These are phyloP conservation scores for Oscheius sp. DNA, from an alignment of 1,140 invertebrate genomes.

Conservation along the genomic window DNA sequence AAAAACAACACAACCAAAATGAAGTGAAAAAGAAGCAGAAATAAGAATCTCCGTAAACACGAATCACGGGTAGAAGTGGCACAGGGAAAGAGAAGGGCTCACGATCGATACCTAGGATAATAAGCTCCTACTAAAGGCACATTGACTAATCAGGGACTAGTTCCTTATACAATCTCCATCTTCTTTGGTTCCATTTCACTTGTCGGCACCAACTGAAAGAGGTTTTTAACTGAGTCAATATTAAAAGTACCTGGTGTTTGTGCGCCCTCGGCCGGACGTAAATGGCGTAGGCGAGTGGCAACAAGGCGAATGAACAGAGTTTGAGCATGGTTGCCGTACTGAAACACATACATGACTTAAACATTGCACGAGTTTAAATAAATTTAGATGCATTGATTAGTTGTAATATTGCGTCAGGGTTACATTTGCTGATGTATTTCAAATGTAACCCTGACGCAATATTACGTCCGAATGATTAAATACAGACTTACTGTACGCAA, in stretches of 20 bases:
- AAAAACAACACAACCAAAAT: not conserved
- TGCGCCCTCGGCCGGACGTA: conserved; percentile 46
- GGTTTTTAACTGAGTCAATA: not conserved
- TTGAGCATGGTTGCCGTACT: conserved; percentile 64
- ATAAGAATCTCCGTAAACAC: conserved; percentile 12
- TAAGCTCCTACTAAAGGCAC: not conserved
- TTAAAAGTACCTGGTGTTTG: conserved; percentile 25
- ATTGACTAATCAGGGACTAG: not conserved
- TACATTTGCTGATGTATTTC: too few species aligned
- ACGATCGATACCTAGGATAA: conserved; percentile 1
- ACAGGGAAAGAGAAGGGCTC: too few species aligned
- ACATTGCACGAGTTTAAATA: too few species aligned
- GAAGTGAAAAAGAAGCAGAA: conserved; percentile 13
- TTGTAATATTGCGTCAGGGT: too few species aligned
- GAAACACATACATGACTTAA: too few species aligned
- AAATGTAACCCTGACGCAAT: too few species aligned
- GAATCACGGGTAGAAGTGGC: not conserved
- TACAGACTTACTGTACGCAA: too few species aligned
- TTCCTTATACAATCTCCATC: conserved; percentile 28
- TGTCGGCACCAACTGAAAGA: conserved; percentile 21
- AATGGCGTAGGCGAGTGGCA: conserved; percentile 62
- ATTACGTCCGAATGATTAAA: too few species aligned
- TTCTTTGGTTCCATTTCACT: conserved; percentile 18
- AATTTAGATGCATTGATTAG: too few species aligned
- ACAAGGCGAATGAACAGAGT: conserved; percentile 65